phyloP scores from a whole-genome alignment of 1,140 invertebrate genomes.

The Lucilia sericata region DNA sequence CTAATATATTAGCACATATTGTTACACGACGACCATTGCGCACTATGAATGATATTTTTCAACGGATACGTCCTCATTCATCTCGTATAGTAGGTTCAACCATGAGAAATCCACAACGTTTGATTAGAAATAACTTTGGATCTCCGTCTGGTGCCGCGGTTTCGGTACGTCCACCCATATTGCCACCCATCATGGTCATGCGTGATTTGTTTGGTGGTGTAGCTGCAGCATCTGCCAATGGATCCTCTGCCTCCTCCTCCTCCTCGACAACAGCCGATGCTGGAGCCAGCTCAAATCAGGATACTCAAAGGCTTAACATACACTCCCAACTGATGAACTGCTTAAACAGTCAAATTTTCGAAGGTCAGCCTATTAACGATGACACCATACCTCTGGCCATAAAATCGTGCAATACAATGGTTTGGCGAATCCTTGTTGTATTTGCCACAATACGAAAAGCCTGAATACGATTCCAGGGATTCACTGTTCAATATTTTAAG shows the following conservation, averaged over 20 bases:
- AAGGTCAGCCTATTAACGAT: conserved; percentile 56
- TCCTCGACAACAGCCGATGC: not conserved
- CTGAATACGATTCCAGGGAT: conserved; percentile 61
- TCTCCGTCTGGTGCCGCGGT: not conserved
- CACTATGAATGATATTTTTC: conserved; percentile 23
- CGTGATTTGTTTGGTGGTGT: too few species aligned
- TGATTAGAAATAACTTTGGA: not conserved
- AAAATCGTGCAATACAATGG: conserved; percentile 56
- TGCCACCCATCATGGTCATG: too few species aligned
- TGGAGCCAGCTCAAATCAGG: not conserved
- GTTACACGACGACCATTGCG: conserved; percentile 32
- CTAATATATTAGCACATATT: conserved; percentile 41
- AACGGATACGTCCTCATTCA: conserved; percentile 3
- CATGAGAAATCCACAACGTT: not conserved
- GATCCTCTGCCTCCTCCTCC: not conserved
- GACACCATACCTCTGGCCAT: conserved; percentile 57
- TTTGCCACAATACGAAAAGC: conserved; percentile 62
- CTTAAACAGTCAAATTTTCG: conserved; percentile 56
- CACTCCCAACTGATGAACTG: conserved; percentile 55
- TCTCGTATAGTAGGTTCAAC: conserved; percentile 31
- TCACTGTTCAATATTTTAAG: conserved; percentile 62
- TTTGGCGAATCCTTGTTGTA: conserved; percentile 55
- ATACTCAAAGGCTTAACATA: conserved; percentile 45
- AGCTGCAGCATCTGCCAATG: not conserved
- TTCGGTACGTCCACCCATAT: not conserved